Conservation (phyloP, 2,797 vertebrate species). For the Crypturellus tataupa region DNA sequence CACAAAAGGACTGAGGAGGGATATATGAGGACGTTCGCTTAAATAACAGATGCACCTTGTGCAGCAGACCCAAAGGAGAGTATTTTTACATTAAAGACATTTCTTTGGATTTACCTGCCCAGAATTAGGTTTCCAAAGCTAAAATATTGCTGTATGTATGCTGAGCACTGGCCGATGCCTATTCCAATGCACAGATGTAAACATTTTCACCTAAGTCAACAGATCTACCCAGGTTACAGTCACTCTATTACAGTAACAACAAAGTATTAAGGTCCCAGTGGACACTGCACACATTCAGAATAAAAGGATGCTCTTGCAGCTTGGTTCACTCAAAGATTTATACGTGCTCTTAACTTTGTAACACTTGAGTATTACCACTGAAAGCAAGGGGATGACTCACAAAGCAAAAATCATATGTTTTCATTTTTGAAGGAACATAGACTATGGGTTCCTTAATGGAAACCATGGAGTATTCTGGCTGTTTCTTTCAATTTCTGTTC, state of each 20-base stretch:
- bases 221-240: not conserved
- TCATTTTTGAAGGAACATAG: not conserved
- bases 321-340: not conserved
- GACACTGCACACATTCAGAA: accelerated
- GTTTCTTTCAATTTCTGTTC: not conserved
- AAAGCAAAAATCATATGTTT: not conserved
- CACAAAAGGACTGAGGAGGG: too few relatives aligned
- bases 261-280: not conserved
- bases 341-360: not conserved
- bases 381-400: not conserved
- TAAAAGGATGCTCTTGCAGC: not conserved
- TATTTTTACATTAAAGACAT: not conserved
- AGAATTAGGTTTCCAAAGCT: not conserved
- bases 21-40: not conserved
- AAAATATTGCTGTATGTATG: not conserved
- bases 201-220: not conserved
- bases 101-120: not conserved
- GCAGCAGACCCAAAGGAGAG: not conserved
- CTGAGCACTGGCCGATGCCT: not conserved
- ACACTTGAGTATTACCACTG: not conserved
- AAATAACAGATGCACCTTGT: not conserved
- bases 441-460: not conserved
- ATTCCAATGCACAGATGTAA: not conserved
- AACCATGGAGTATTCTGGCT: not conserved
- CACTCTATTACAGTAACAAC: not conserved